Base-by-base conservation (phyloP, 1,140 invertebrate genomes). In the Micrasema longulum region DNA sequence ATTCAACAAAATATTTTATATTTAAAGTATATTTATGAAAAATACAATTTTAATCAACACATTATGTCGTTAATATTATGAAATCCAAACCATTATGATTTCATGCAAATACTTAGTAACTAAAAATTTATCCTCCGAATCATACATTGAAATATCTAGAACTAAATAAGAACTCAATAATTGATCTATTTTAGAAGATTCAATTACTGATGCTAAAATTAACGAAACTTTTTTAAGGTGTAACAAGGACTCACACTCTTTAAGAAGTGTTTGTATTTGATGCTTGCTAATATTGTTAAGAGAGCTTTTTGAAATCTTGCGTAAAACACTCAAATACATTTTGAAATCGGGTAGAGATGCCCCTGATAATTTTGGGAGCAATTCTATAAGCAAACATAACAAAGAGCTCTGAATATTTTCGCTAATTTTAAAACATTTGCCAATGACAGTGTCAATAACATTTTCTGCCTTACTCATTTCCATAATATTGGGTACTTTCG, bases 311-410 rank as follows among this genome's bases (percentile, higher is more conserved):
- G 57, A 67, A 36, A 75, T 48, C 38, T 75, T 75, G 12, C 66
- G 66, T n/a, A 75, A 50, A 65, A 69, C 18, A 41, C 70, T 64
- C 22, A 75, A 72, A 67, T 75, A 75, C 22, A 26, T 62, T 69
- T 48, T 69, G 18, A 72, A n/a, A 52, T 69, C 67, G 14, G 12
- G 11, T n/a, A 69, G 10, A 22, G 38, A 48, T 16, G 47, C 41
- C 16, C 43, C 23, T 20, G 47, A 16, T 50, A 75, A 23, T 50
- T 57, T 72, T 53, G 20, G 36, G 6, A 62, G 36, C 22, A 75
- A 62, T 52, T 69, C 66, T 11, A 72, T n/a, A 16, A 75, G 31
- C 26, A 75, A 66, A 57, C 67, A 72, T 16, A 72, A 66, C 11
- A 72, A 63, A 45, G 66, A 41, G 60, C 48, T 23, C 14, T 75